phyloP scores from a whole-genome alignment of 2,797 vertebrate species.

The Nyctibius grandis region DNA sequence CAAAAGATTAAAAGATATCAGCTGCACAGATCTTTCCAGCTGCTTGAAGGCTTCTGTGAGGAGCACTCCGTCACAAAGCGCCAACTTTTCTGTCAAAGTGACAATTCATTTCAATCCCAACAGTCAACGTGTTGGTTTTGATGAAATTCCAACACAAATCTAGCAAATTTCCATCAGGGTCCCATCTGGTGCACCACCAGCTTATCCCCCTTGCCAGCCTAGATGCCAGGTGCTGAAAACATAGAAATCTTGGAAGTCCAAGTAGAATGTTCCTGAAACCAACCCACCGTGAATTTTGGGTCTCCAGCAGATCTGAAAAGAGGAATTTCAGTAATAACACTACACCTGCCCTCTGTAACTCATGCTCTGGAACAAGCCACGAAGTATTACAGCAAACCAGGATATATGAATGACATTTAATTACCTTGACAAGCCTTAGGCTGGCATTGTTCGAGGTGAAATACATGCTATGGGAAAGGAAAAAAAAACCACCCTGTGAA shows the following conservation, averaged over 20 bases:
- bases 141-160: neutral
- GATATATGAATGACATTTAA: fast-evolving
- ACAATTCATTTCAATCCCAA: neutral
- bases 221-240: neutral
- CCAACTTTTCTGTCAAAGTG: neutral
- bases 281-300: fast-evolving
- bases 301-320: neutral
- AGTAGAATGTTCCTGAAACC: neutral
- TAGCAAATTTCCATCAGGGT: neutral
- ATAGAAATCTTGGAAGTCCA: neutral
- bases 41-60: neutral
- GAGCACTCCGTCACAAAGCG: neutral
- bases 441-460: neutral
- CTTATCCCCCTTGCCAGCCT: neutral
- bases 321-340: neutral
- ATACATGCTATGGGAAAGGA: fast-evolving
- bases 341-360: neutral
- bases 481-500: neutral
- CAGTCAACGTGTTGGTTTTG: neutral
- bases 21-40: neutral
- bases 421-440: neutral
- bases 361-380: neutral
- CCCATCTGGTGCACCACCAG: neutral
- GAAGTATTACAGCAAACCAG: neutral
- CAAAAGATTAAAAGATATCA: neutral